A percentile compares a stretch with the other conserved stretches of the same genome.
These are phyloP conservation scores for Pituophis catenifer DNA, from an alignment of 2,113 vertebrate genomes.

Conservation along the genomic window DNA sequence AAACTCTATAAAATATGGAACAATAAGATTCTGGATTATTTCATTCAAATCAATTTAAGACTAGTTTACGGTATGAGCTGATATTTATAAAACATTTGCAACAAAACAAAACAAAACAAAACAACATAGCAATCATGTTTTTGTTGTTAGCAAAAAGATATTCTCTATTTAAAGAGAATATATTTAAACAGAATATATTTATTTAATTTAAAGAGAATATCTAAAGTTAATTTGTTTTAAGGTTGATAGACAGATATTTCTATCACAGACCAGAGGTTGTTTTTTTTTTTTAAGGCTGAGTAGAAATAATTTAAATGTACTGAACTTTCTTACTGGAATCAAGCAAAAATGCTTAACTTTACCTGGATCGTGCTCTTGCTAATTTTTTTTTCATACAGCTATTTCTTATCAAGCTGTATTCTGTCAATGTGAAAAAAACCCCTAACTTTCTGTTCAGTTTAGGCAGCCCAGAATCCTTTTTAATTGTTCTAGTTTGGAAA, in stretches of 20 bases:
- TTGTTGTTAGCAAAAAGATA: neutral
- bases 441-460: neutral
- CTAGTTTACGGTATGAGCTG: neutral
- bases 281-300: neutral
- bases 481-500: neutral
- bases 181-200: neutral
- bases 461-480: neutral
- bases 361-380: neutral
- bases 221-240: neutral
- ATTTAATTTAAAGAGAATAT: neutral
- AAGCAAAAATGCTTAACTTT: neutral
- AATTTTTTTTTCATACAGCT: neutral
- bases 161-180: neutral
- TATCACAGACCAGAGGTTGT: neutral
- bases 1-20: neutral
- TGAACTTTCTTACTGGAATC: neutral
- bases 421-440: neutral
- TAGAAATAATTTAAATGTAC: neutral
- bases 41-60: neutral
- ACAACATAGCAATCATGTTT: neutral
- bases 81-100: neutral
- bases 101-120: neutral
- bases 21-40: neutral
- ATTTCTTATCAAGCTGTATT: neutral
- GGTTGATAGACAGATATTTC: neutral